Base-by-base conservation (phyloP, 1,140 invertebrate species). In the Achroia grisella region DNA sequence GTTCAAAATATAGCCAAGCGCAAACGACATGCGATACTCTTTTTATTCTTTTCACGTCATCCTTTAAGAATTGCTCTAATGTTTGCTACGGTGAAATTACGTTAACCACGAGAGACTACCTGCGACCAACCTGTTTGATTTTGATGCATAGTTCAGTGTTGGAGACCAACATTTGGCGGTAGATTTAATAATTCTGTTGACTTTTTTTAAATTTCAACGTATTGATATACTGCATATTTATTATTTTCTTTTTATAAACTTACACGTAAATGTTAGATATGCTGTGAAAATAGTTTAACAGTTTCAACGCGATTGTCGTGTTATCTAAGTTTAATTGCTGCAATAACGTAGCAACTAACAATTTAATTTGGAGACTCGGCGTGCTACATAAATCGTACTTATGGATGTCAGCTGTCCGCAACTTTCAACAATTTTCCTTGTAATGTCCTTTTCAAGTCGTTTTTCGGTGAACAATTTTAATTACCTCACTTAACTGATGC, bases 361-460 rank as follows among this genome's bases (percentile, higher is more conserved):
- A 65, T 78, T 82, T 70, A 71, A 73, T 74, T 74, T 69, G 72
- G 59, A 50, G 57, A 68, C 60, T 48, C 35, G 49, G 47, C 51
- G 56, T 55, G 65, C 65, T 68, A 71, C 68, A 77, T 80, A 82
- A 84, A 85, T 82, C 66, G 51, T 77, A 74, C 75, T 78, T 70
- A 65, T 64, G 61, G 80, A 79, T 80, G 80, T 82, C 78, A 79
- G 70, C 69, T 75, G 80, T 85, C 80, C 70, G 52, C 65, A 81
- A 82, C 67, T 81, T 77, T 63, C 52, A 56, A 52, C 60, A 78
- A 71, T 75, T 75, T 75, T 74, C 75, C 74, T 73, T 67, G 69
- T 82, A 81, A 85, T 81, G 75, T 81, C 75, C 65, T 73, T 70
- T 65, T 60, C 48, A 54, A 48, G 66, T 67, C 76, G 74, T 79